phyloP scores from a whole-genome alignment of 2,888 invertebrate species.

The Ochropacha duplaris region DNA sequence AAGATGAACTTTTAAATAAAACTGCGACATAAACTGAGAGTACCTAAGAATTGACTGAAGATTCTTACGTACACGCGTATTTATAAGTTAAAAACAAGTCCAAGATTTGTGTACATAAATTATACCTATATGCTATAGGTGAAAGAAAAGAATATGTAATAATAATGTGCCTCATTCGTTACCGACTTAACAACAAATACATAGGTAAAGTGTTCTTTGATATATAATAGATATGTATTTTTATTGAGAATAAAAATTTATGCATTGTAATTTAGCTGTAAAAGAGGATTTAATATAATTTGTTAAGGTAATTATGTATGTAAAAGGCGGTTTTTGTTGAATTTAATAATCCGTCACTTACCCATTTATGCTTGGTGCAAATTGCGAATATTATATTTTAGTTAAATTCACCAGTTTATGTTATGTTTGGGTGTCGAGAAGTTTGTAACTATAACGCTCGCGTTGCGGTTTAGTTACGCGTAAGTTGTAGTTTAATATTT shows the following conservation, averaged over 20 bases:
- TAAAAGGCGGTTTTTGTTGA: conserved; percentile 55
- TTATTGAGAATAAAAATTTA: conserved; percentile 73
- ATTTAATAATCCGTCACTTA: conserved; percentile 52
- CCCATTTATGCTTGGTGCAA: conserved; percentile 32
- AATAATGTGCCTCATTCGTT: conserved; percentile 80
- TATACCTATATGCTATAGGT: conserved; percentile 37
- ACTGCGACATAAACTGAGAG: conserved; percentile 10
- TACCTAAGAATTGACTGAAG: conserved; percentile 61
- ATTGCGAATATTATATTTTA: conserved; percentile 16
- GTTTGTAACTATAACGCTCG: neutral
- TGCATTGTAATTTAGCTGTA: conserved; percentile 78
- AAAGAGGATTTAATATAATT: conserved; percentile 80
- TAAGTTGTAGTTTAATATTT: neutral
- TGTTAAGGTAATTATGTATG: conserved; percentile 75
- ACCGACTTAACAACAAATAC: conserved; percentile 72
- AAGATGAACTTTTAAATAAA: conserved; percentile 10
- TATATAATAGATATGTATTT: conserved; percentile 77
- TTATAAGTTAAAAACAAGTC: conserved; percentile 43
- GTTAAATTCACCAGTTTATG: neutral
- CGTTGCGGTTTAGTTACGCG: neutral
- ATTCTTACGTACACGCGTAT: conserved; percentile 34
- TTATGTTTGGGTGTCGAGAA: conserved; percentile 2
- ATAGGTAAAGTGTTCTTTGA: conserved; percentile 77
- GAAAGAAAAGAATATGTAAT: conserved; percentile 41
- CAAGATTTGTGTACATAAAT: conserved; percentile 45